Conservation (phyloP, 2,888 invertebrate genomes). For the Drosophila prolongata region DNA sequence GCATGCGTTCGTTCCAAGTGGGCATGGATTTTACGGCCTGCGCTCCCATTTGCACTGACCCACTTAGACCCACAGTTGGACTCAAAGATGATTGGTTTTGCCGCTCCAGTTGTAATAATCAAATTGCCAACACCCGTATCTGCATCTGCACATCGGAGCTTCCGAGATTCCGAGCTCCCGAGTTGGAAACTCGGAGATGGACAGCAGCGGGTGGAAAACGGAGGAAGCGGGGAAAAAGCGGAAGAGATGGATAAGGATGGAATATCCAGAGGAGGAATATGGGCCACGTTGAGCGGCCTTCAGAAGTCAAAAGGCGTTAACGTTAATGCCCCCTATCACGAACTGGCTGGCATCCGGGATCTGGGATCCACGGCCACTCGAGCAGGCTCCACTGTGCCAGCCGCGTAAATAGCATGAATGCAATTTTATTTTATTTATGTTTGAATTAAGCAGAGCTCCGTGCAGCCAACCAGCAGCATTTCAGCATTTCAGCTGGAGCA, state of each 20-base stretch:
- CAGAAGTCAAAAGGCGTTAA: conserved; percentile 64
- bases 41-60: conserved; percentile 51
- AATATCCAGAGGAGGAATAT: conserved; percentile 35
- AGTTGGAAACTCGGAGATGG: conserved; percentile 11
- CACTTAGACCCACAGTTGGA: conserved; percentile 38
- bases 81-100: conserved; percentile 59
- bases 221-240: not conserved
- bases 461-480: conserved; percentile 21
- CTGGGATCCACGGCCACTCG: conserved; percentile 11
- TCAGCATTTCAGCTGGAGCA: conserved; percentile 15
- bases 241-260: conserved; percentile 2
- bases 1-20: conserved; percentile 2
- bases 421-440: conserved; percentile 51
- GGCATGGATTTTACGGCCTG: conserved; percentile 12
- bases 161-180: conserved; percentile 1
- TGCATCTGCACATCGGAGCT: conserved; percentile 15
- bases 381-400: conserved; percentile 27
- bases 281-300: conserved; percentile 52
- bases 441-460: conserved; percentile 37
- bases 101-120: conserved; percentile 61
- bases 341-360: conserved; percentile 1
- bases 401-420: conserved; percentile 47
- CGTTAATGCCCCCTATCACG: conserved; percentile 35
- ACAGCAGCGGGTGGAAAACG: conserved; percentile 2
- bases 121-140: conserved; percentile 48